Conservation (phyloP, 1,140 invertebrate genomes). For the Papilio machaon region DNA sequence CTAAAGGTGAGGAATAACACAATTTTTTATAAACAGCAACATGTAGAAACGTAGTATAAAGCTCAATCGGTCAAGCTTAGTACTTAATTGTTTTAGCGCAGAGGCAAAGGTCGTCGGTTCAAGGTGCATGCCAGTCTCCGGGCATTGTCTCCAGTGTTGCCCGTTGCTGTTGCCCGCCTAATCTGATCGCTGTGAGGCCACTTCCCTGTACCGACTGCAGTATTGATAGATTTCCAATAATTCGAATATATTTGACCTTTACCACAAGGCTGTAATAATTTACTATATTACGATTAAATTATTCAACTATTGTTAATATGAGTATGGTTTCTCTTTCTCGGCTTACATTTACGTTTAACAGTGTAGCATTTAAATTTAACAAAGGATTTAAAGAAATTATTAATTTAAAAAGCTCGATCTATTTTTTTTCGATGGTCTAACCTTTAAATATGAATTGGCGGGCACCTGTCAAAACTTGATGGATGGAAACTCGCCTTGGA, state of each 20-base stretch:
- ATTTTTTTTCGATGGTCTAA: conserved; percentile 23
- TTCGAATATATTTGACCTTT: conserved; percentile 19
- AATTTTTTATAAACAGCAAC: not conserved
- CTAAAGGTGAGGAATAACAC: not conserved
- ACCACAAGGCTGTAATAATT: conserved; percentile 1
- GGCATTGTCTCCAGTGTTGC: conserved; percentile 44
- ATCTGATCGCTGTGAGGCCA: conserved; percentile 40
- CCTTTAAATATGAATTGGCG: conserved; percentile 38
- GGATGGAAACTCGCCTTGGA: conserved; percentile 42
- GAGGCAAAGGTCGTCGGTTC: conserved; percentile 48
- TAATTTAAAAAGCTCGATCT: conserved; percentile 2
- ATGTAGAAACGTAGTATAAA: not conserved
- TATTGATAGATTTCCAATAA: conserved; percentile 35
- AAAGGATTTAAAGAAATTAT: not conserved
- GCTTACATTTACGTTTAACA: not conserved
- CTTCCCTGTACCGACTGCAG: conserved; percentile 40
- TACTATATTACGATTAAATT: conserved; percentile 9
- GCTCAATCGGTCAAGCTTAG: conserved; percentile 42
- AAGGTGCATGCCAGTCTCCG: conserved; percentile 44
- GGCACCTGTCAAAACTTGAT: conserved; percentile 46
- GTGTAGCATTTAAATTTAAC: not conserved
- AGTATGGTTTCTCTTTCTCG: not conserved
- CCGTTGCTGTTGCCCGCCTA: conserved; percentile 34
- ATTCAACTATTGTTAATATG: not conserved
- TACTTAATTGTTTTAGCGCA: conserved; percentile 47